Conservation (phyloP, 2,113 vertebrate species). For the Pygoscelis antarcticus region DNA sequence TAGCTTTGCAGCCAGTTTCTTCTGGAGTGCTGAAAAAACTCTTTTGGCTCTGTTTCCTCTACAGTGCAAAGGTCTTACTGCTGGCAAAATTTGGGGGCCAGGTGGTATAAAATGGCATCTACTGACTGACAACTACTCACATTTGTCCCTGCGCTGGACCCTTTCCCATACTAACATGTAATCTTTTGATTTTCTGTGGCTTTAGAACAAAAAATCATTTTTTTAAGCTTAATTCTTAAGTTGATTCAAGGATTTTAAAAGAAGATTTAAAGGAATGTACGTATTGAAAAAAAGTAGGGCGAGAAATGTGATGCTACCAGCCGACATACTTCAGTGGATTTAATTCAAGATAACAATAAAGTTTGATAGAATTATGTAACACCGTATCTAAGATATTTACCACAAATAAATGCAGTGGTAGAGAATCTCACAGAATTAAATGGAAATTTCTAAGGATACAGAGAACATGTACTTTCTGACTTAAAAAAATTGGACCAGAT, state of each 20-base stretch:
- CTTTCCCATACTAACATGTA: background rate
- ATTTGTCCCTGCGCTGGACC: background rate
- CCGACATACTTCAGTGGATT: background rate
- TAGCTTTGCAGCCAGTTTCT: background rate
- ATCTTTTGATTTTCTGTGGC: background rate
- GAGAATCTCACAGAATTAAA: background rate
- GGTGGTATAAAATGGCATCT: background rate
- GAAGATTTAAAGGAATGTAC: background rate
- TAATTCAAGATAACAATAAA: background rate
- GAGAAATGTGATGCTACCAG: background rate
- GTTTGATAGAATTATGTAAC: background rate
- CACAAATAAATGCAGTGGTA: background rate
- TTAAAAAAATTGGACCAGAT: background rate
- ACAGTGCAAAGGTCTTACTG: background rate
- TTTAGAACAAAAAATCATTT: background rate
- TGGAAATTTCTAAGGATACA: background rate
- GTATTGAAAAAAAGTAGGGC: background rate
- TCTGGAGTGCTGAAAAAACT: background rate
- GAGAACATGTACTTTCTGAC: background rate
- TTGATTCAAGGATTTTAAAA: background rate
- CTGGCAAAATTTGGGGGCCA: background rate
- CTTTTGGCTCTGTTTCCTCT: background rate
- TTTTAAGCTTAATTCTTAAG: background rate
- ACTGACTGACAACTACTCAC: background rate
- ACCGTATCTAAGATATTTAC: background rate